These are phyloP conservation scores for Talpa occidentalis DNA, from an alignment of 2,113 vertebrate species.

Conservation along the genomic window DNA sequence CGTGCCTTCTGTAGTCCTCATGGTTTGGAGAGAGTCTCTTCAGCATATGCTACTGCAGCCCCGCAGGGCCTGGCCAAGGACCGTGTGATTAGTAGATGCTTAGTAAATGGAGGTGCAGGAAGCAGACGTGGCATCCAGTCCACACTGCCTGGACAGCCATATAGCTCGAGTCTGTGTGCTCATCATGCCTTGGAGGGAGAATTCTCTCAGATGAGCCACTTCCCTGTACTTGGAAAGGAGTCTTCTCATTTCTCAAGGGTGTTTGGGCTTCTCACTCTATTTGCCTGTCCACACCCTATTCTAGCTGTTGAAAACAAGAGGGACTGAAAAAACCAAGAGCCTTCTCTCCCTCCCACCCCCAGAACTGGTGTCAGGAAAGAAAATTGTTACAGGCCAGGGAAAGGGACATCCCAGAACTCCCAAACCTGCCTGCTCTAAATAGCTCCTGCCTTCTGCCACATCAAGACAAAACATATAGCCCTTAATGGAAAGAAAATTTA, in stretches of 20 bases:
- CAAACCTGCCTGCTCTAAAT: no score
- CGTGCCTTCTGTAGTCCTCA: neutral
- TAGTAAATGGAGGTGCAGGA: neutral
- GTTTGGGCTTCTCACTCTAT: neutral
- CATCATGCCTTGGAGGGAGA: neutral
- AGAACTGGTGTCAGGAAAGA: neutral
- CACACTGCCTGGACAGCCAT: neutral
- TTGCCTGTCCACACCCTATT: neutral
- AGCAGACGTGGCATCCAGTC: neutral
- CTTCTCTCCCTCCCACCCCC: neutral
- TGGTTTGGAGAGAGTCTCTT: neutral
- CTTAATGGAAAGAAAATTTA: no score
- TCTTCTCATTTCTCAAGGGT: neutral
- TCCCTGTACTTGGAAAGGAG: neutral
- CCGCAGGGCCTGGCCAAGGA: neutral
- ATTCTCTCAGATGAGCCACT: neutral
- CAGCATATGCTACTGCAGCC: accelerated
- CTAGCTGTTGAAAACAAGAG: neutral
- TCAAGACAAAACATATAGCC: no score
- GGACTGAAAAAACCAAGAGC: neutral
- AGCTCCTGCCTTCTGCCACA: no score
- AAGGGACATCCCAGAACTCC: no score
- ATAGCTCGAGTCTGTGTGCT: neutral
- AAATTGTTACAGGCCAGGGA: no score
- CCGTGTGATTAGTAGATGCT: no score